A percentile compares a stretch with the other conserved stretches of the same genome.
These are phyloP conservation scores for Hypotaenidia okinawae DNA, from an alignment of 2,797 vertebrate species.

Conservation along the genomic window DNA sequence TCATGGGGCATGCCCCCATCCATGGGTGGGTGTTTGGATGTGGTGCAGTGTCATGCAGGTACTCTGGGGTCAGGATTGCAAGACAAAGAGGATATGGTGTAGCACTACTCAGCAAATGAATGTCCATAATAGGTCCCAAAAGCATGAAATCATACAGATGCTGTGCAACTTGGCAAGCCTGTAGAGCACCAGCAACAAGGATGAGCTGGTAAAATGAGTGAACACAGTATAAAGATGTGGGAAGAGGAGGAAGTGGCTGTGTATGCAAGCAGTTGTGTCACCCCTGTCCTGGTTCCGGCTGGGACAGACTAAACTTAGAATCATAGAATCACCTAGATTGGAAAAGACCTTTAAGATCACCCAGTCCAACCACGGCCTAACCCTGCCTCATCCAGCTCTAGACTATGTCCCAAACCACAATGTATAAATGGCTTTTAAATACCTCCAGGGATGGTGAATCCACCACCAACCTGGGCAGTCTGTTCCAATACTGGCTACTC, in stretches of 20 bases:
- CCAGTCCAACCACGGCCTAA: too few species aligned
- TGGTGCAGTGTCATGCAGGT: not conserved
- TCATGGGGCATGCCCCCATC: not conserved
- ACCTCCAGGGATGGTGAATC: too few species aligned
- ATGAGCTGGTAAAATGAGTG: not conserved
- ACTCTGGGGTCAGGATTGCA: not conserved
- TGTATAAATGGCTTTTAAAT: too few species aligned
- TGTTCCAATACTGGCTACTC: too few species aligned
- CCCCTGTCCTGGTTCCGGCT: too few species aligned
- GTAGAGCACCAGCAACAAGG: not conserved
- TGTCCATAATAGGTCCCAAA: not conserved
- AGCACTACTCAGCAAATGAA: not conserved
- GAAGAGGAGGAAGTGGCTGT: not conserved
- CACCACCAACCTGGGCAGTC: too few species aligned
- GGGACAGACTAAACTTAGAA: too few species aligned
- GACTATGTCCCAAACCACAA: too few species aligned
- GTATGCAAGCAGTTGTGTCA: not conserved
- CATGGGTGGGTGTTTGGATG: not conserved
- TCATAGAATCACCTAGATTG: too few species aligned
- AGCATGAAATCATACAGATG: not conserved
- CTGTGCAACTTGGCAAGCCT: not conserved
- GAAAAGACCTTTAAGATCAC: too few species aligned
- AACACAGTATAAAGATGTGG: not conserved
- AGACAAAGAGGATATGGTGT: not conserved
- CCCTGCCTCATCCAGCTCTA: too few species aligned